A percentile compares a stretch with the other conserved stretches of the same genome.
phyloP scores from a whole-genome alignment of 2,797 vertebrate genomes.

The Rhinichthys osculus region DNA sequence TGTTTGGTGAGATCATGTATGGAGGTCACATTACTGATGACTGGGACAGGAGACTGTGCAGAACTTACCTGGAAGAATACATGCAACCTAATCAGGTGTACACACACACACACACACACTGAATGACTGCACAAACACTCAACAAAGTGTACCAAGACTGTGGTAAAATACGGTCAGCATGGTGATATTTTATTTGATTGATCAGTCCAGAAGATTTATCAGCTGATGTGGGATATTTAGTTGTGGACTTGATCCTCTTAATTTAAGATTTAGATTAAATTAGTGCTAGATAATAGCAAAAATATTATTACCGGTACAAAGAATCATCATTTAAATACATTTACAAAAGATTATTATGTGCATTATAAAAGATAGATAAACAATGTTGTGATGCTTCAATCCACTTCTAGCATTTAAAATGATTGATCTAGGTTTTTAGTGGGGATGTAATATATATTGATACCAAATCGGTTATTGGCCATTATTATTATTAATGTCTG shows the following conservation, averaged over 20 bases:
- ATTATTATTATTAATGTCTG: background rate
- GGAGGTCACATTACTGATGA: constrained; percentile 83
- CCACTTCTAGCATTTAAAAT: background rate
- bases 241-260: background rate
- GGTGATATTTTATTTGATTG: background rate
- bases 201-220: background rate
- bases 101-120: background rate
- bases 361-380: too few relatives aligned
- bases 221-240: background rate
- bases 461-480: background rate
- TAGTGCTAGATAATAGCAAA: background rate
- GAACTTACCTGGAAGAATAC: constrained; percentile 83
- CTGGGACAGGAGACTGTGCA: constrained; percentile 83
- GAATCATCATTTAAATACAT: background rate
- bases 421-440: background rate
- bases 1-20: constrained; percentile 85
- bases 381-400: background rate
- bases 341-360: background rate
- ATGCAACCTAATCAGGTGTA: constrained; percentile 81
- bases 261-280: background rate
- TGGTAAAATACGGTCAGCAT: background rate
- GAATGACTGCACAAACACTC: background rate
- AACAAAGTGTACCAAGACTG: background rate
- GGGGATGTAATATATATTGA: background rate
- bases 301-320: background rate